Evolutionary conservation across 2,113 vertebrate genomes (phyloP), one percentile per base, ranked within the genome.

Genomic region (Myodes glareolus): DNA sequence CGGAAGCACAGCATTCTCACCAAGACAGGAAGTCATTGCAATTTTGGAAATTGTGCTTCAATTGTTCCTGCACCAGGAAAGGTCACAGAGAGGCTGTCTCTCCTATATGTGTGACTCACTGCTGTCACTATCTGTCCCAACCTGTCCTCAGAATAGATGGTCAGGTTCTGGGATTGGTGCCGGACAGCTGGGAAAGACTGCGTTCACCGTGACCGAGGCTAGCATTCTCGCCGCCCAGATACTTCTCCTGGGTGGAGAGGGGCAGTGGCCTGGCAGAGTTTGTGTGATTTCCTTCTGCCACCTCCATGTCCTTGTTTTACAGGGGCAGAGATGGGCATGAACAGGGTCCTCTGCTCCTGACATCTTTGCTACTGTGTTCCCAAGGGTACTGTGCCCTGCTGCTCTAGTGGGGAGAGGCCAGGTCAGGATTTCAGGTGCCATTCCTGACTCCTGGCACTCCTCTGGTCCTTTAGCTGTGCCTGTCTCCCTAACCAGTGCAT

Each of bases 1-100:
- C 39, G 1, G 23, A 25, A 61, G 1, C 0, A 2, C 0, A 0
- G 61, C 0, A 0, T 72, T 58, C 75, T 13, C 0, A 0, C 70
- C 67, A 72, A 80, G 77, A 86, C 91, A 1, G 4, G n/a, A 55
- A 23, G 45, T 36, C 7, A 65, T 2, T 6, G 2, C 21, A 1
- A 13, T 23, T 47, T 31, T 58, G 58, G 31, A 75, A 55, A 27
- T 72, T 14, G 72, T 0, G 0, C 63, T 39, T 27, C 33, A 0
- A 0, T 19, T 12, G 1, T 76, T 78, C 72, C 65, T 0, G 5
- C 77, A 52, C 55, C 0, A 5, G 67, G 50, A 12, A 52, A 90
- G 96, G 80, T 61, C 80, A 73, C 1, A 0, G 9, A 13, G 67
- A 50, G 75, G 50, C 58, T 36, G 67, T 72, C 33, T 88, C 21